Evolutionary conservation across 1,140 invertebrate species (phyloP).

Genomic region (Drepana arcuata): DNA sequence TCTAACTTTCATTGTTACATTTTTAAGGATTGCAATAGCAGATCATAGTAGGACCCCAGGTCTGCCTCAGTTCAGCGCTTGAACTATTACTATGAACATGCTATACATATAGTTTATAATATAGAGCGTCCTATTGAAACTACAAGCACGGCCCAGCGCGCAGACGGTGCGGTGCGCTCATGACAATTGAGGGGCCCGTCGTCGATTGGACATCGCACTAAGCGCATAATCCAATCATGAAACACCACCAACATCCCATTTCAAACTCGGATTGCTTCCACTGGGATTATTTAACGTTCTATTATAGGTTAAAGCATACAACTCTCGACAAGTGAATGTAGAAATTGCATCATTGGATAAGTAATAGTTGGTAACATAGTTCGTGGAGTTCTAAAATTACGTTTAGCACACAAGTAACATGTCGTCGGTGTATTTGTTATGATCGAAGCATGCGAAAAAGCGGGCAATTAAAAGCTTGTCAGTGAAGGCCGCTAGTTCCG

Average conservation of each 20-base stretch:
- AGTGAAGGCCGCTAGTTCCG: slow-evolving; percentile 57
- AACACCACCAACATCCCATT: slow-evolving; percentile 24
- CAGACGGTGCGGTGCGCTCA: slow-evolving; percentile 30
- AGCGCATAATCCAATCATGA: slow-evolving; percentile 29
- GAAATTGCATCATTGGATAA: no score
- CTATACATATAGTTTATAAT: slow-evolving; percentile 12
- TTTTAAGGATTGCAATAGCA: no score
- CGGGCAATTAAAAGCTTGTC: slow-evolving; percentile 53
- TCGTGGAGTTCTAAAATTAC: no score
- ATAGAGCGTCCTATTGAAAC: slow-evolving; percentile 27
- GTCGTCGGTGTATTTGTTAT: no score
- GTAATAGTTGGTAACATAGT: no score
- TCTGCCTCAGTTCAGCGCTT: slow-evolving; percentile 40
- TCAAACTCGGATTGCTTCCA: no score
- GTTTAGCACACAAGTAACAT: no score
- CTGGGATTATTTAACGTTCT: no score
- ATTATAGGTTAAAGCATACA: no score
- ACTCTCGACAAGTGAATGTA: no score
- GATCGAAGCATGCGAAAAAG: slow-evolving; percentile 25
- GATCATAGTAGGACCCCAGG: no score
- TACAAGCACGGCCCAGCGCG: slow-evolving; percentile 18
- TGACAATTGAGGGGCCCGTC: slow-evolving; percentile 41
- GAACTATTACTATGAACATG: slow-evolving; percentile 24
- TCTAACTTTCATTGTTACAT: no score
- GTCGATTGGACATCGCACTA: slow-evolving; percentile 33